phyloP scores from a whole-genome alignment of 2,113 vertebrate genomes.

The Antechinus stuartii region DNA sequence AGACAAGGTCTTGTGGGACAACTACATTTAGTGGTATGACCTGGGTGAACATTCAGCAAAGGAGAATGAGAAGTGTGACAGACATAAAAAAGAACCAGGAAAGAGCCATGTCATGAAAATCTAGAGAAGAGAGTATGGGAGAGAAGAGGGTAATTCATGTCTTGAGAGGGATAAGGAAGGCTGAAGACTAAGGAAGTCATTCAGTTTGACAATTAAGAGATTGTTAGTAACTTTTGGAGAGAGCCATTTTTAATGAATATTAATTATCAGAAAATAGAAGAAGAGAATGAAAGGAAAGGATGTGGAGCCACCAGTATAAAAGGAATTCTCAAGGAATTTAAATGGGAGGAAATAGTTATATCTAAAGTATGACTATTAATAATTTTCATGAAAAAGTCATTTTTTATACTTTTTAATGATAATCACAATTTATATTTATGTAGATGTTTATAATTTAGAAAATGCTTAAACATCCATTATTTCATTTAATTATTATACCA shows the following conservation, averaged over 20 bases:
- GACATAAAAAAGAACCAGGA: not conserved
- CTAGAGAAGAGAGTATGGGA: not conserved
- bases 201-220: not conserved
- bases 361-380: not conserved
- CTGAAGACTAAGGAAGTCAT: not conserved
- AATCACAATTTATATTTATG: not conserved
- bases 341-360: not conserved
- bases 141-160: not conserved
- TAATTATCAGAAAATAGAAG: not conserved
- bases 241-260: not conserved
- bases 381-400: not conserved
- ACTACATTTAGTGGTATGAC: not conserved
- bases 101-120: not conserved
- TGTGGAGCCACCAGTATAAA: not conserved
- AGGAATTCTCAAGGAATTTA: not conserved
- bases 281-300: not conserved
- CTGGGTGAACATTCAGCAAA: not conserved
- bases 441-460: not conserved
- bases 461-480: not conserved
- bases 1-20: not conserved
- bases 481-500: not conserved
- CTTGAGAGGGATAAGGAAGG: not conserved
- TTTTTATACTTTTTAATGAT: not conserved
- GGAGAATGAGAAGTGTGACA: not conserved
- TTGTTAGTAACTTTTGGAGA: not conserved